Conservation (phyloP, 2,113 vertebrate species). For the Panthera leo region DNA sequence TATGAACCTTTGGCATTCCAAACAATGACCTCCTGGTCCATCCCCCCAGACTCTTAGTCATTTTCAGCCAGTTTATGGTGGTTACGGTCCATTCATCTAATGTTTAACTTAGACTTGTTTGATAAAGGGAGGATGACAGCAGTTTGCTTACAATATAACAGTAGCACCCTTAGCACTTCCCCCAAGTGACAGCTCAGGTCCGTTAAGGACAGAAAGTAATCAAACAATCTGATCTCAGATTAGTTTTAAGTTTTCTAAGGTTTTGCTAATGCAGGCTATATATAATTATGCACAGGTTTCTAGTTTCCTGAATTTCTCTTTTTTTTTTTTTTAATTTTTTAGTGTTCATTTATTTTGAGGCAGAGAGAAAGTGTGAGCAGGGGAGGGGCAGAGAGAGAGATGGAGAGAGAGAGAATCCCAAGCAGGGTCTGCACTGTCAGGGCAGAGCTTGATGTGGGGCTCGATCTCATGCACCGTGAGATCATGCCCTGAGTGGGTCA, state of each 20-base stretch:
- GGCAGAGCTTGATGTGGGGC: no score
- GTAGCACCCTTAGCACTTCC: background rate
- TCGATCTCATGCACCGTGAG: no score
- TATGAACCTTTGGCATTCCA: background rate
- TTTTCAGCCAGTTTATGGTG: background rate
- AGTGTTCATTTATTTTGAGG: no score
- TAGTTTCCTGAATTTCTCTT: constrained; percentile 4
- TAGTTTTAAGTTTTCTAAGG: background rate
- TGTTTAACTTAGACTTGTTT: constrained; percentile 56
- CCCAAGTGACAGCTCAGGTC: background rate
- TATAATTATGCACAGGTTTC: constrained; percentile 6
- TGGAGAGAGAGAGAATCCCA: no score
- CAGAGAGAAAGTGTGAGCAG: no score
- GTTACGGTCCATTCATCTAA: background rate
- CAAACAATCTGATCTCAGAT: constrained; percentile 23
- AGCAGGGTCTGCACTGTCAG: no score
- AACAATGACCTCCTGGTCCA: background rate
- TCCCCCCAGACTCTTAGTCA: background rate
- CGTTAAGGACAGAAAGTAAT: background rate
- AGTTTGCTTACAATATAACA: background rate
- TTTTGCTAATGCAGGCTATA: constrained; percentile 11
- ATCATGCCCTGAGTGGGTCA: no score
- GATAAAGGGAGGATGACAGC: background rate
- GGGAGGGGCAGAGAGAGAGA: no score
- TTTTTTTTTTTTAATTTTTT: no score